Evolutionary conservation across 2,888 invertebrate species (phyloP).

Genomic region (Isoperla grammatica): DNA sequence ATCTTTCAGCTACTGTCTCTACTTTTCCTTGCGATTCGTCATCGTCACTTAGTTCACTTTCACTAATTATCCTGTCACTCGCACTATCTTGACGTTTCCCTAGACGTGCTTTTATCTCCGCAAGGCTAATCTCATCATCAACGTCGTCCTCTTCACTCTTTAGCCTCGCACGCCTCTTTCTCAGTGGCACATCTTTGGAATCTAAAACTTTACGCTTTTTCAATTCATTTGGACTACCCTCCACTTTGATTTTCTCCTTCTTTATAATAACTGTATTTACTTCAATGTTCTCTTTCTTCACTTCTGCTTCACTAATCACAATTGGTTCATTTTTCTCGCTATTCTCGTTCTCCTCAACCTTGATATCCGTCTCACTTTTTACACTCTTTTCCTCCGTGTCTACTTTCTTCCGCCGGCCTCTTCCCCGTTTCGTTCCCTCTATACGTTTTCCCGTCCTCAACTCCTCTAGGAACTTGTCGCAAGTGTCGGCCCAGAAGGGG

Average conservation of each 20-base stretch:
- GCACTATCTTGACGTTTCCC: constrained; percentile 18
- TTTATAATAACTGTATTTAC: constrained; percentile 4
- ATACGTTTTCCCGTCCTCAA: constrained; percentile 49
- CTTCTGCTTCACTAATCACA: constrained; percentile 25
- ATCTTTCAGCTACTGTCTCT: constrained; percentile 40
- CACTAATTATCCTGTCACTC: constrained; percentile 40
- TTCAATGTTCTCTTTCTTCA: background rate
- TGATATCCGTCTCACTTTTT: constrained; percentile 36
- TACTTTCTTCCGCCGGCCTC: constrained; percentile 31
- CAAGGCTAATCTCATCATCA: constrained; percentile 38
- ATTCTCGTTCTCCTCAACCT: constrained; percentile 28
- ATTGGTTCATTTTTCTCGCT: constrained; percentile 37
- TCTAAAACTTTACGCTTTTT: constrained; percentile 38
- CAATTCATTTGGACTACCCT: constrained; percentile 35
- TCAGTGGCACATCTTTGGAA: constrained; percentile 35
- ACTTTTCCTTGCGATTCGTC: constrained; percentile 35
- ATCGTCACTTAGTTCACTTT: constrained; percentile 39
- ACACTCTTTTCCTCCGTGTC: constrained; percentile 26
- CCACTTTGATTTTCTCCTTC: constrained; percentile 8
- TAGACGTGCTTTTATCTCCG: constrained; percentile 42
- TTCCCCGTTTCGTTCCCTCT: constrained; percentile 33
- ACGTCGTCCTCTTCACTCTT: constrained; percentile 34
- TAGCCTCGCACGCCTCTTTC: constrained; percentile 20
- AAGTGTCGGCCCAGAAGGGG: constrained; percentile 61
- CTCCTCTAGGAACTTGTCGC: constrained; percentile 75